Conservation (phyloP, 2,888 invertebrate species). For the Nephrotoma flavescens region DNA sequence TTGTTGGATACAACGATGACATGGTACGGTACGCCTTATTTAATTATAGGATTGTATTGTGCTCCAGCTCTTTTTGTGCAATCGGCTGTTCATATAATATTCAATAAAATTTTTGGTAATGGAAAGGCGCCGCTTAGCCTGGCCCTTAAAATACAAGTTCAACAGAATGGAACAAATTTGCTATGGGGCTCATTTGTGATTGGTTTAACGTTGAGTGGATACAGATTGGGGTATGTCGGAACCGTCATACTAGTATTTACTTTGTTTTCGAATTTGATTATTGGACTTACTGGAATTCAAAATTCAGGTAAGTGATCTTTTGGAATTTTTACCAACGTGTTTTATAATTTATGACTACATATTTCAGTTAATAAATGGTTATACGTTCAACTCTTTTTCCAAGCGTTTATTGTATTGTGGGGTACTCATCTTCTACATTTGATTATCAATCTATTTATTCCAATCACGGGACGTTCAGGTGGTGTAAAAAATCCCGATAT, state of each 20-base stretch:
- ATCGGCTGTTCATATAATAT: slow-evolving; percentile 17
- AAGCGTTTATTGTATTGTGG: slow-evolving; percentile 21
- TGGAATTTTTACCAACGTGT: not conserved
- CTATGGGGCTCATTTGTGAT: slow-evolving; percentile 21
- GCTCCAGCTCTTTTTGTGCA: slow-evolving; percentile 19
- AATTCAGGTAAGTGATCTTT: slow-evolving; percentile 18
- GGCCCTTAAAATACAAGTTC: slow-evolving; percentile 21
- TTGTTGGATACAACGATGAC: slow-evolving; percentile 21
- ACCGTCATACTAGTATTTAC: slow-evolving; percentile 19
- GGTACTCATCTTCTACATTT: slow-evolving; percentile 20
- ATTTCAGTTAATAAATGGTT: slow-evolving; percentile 21
- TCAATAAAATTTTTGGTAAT: slow-evolving; percentile 11
- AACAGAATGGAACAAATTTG: slow-evolving; percentile 20
- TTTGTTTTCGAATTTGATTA: slow-evolving; percentile 17
- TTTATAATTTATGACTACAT: not conserved
- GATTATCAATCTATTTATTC: slow-evolving; percentile 25
- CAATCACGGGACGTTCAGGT: slow-evolving; percentile 33
- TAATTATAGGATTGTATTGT: slow-evolving; percentile 20
- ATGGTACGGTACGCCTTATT: slow-evolving; percentile 18
- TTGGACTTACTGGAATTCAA: slow-evolving; percentile 17
- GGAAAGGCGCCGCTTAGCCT: slow-evolving; percentile 20
- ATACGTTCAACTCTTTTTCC: slow-evolving; percentile 20
- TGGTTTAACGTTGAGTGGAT: slow-evolving; percentile 19
- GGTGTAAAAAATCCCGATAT: slow-evolving; percentile 33
- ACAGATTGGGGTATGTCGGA: slow-evolving; percentile 20